Evolutionary conservation across 2,113 vertebrate species (phyloP).

Genomic region (Craseonycteris thonglongyai): DNA sequence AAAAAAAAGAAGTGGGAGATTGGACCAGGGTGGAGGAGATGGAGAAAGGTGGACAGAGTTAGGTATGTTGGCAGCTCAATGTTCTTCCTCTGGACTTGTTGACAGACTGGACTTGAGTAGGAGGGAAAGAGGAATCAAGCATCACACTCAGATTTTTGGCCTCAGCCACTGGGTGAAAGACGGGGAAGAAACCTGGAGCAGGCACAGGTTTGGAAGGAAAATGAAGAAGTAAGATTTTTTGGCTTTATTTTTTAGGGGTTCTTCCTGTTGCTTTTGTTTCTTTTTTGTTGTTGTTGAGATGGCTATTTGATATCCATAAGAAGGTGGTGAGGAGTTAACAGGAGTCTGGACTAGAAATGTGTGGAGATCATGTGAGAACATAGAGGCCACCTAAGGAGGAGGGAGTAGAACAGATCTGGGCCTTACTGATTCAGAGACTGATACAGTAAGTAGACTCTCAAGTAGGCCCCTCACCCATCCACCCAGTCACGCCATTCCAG

Average conservation of each 20-base stretch:
- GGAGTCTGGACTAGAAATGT: background rate
- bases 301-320: background rate
- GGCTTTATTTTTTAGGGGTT: background rate
- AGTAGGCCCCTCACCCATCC: rapidly evolving
- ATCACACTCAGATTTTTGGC: background rate
- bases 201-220: background rate
- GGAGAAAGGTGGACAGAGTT: background rate
- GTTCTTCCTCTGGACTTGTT: background rate
- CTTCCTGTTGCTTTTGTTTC: background rate
- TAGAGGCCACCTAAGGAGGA: background rate
- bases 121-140: background rate
- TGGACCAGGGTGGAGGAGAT: background rate
- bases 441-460: background rate
- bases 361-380: background rate
- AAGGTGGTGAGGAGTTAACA: background rate
- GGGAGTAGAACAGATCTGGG: background rate
- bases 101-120: background rate
- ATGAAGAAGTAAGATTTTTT: background rate
- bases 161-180: background rate
- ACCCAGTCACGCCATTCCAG: background rate
- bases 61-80: background rate
- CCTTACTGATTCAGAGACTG: background rate
- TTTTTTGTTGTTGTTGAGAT: background rate
- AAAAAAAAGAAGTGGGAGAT: too few species aligned
- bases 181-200: background rate